phyloP scores from a whole-genome alignment of 1,140 invertebrate genomes.

The Drosophila nikananu region DNA sequence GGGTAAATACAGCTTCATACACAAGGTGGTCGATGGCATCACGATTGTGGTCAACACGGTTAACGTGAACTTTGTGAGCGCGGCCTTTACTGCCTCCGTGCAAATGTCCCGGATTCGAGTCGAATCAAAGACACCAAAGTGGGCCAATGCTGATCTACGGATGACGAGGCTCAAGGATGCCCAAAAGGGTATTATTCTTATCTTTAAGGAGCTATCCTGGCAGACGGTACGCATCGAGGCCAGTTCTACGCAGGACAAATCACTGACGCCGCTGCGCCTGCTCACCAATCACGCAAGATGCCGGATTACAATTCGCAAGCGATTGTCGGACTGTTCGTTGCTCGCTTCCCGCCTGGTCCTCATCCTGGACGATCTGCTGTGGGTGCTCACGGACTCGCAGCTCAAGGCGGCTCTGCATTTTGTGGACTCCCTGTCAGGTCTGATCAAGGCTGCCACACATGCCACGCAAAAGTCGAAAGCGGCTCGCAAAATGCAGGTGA shows the following conservation, averaged over 20 bases:
- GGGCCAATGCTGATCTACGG: slow-evolving; percentile 93
- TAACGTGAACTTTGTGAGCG: slow-evolving; percentile 96
- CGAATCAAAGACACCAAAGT: slow-evolving; percentile 96
- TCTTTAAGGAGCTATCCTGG: slow-evolving; percentile 99
- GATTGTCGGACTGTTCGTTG: slow-evolving; percentile 93
- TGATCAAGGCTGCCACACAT: slow-evolving; percentile 94
- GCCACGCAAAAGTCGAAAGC: slow-evolving; percentile 95
- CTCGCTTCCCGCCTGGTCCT: slow-evolving; percentile 96
- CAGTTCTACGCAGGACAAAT: slow-evolving; percentile 91
- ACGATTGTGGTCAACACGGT: slow-evolving; percentile 98
- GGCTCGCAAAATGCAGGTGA: slow-evolving; percentile 94
- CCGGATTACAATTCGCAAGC: slow-evolving; percentile 98
- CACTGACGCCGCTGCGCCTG: slow-evolving; percentile 95
- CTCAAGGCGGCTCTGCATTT: slow-evolving; percentile 97
- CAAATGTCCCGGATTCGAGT: slow-evolving; percentile 96
- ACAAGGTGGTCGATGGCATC: slow-evolving; percentile 99
- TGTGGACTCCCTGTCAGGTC: slow-evolving; percentile 94
- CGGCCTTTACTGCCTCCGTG: slow-evolving; percentile 96
- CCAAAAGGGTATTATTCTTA: slow-evolving; percentile 94
- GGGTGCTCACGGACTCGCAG: slow-evolving; percentile 99
- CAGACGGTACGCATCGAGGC: slow-evolving; percentile 98
- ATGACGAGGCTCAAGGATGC: slow-evolving; percentile 96
- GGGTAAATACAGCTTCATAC: slow-evolving; percentile 94
- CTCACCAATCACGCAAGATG: slow-evolving; percentile 98
- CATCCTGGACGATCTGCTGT: slow-evolving; percentile 98